Evolutionary conservation across 2,113 vertebrate species (phyloP), one percentile per base, ranked within the genome.

Genomic region (Saguinus imperator): DNA sequence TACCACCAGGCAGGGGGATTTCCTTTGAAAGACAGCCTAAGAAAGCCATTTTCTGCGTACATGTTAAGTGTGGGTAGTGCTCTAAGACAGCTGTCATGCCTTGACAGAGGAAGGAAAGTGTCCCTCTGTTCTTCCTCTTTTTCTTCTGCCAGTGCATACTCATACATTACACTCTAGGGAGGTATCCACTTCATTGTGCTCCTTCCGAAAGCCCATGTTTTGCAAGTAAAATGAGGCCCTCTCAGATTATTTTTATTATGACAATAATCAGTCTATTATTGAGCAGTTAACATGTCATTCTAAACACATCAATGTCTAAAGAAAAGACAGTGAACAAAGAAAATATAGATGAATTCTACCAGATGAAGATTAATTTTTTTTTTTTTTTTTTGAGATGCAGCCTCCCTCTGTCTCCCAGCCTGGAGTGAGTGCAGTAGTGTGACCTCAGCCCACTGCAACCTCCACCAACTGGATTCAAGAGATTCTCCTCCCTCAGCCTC

Each of bases 151-250:
- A 50, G 72, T 29, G 25, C 20, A 27, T 21, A 29, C 17, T 6
- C 45, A 23, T 1, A 3, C 27, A 81, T 35, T 2, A 37, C 0
- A 8, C 32, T 57, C 20, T 13, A 6, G 1, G 11, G n/a, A 0
- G 0, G 3, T 12, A 58, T 48, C 45, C 79, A n/a, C 29, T 79
- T 68, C 48, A 4, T 43, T 43, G 20, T 25, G 40, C 40, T 20
- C 27, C 35, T 68, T 43, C 37, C 21, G 6, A 23, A 82, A 64
- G 12, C 57, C 32, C 16, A 0, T 10, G 13, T 29, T 50, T 43
- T 29, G 8, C 52, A 43, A 64, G 58, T 29, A 58, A 6, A 23
- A 14, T 29, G 9, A 76, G 37, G 7, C 10, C 37, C 37, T 87
- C 48, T 57, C 17, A 27, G 45, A 55, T 18, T 17, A 70, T 25